Conservation (phyloP, 2,888 invertebrate genomes). For the Camponotus fellah region DNA sequence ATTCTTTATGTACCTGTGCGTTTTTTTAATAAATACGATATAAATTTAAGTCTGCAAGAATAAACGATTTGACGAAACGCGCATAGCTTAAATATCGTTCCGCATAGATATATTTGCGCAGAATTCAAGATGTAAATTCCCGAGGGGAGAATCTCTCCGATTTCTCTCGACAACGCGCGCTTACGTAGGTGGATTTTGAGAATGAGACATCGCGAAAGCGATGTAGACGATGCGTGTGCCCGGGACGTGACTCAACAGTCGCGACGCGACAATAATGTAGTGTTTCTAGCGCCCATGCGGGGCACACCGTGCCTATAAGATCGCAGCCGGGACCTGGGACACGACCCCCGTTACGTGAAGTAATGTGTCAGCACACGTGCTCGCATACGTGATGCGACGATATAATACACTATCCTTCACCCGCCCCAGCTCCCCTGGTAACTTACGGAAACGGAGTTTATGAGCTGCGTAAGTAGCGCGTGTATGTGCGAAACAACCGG, state of each 20-base stretch:
- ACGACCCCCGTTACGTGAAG: constrained; percentile 25
- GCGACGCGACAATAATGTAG: constrained; percentile 34
- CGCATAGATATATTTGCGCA: too few relatives aligned
- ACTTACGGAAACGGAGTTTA: constrained; percentile 33
- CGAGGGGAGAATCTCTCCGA: background rate
- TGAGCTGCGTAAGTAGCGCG: constrained; percentile 47
- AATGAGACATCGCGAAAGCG: constrained; percentile 34
- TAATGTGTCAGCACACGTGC: constrained; percentile 39
- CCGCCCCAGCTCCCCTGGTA: background rate
- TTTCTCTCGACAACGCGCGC: constrained; percentile 21
- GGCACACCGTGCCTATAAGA: constrained; percentile 21
- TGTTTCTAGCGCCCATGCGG: background rate
- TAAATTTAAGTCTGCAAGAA: background rate
- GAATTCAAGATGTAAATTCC: background rate
- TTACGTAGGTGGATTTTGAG: constrained; percentile 36
- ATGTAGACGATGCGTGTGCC: constrained; percentile 26
- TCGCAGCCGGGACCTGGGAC: background rate
- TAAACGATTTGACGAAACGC: background rate
- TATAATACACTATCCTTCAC: constrained; percentile 27
- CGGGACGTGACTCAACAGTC: constrained; percentile 33
- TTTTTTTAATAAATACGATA: background rate
- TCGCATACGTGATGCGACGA: constrained; percentile 42
- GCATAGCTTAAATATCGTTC: constrained; percentile 29
- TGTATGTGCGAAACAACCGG: constrained; percentile 19
- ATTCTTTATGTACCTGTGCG: background rate